Percentiles rank a stretch among this genome's conserved stretches.
phyloP scores from a whole-genome alignment of 1,140 invertebrate genomes.

The Drosophila bipectinata region DNA sequence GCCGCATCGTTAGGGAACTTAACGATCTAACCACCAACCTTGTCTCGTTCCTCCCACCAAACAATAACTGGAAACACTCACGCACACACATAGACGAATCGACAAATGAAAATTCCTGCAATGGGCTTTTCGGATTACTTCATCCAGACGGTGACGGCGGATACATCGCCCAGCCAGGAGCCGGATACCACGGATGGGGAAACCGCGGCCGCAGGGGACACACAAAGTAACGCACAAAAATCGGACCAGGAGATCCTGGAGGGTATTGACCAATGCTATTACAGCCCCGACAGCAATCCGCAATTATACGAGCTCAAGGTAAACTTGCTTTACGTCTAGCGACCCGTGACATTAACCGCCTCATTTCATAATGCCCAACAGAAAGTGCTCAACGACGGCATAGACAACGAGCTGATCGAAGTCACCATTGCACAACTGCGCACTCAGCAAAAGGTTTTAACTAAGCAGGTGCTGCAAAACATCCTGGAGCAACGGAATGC shows the following conservation, averaged over 20 bases:
- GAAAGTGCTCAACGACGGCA: constrained; percentile 86
- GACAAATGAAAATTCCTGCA: constrained; percentile 85
- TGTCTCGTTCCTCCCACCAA: constrained; percentile 5
- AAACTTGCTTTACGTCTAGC: constrained; percentile 17
- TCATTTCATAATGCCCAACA: constrained; percentile 61
- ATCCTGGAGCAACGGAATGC: constrained; percentile 94
- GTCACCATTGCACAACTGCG: constrained; percentile 88
- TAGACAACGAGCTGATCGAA: constrained; percentile 89
- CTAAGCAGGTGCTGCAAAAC: constrained; percentile 94
- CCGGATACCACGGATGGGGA: constrained; percentile 24
- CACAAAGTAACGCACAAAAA: constrained; percentile 77
- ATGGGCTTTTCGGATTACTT: constrained; percentile 86
- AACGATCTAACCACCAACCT: background rate
- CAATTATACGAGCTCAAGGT: constrained; percentile 88
- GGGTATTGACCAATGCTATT: constrained; percentile 89
- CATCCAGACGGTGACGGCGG: constrained; percentile 74
- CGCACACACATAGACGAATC: constrained; percentile 61
- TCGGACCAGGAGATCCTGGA: constrained; percentile 91
- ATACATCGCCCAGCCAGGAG: constrained; percentile 37
- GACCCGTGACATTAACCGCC: background rate
- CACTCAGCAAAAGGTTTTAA: constrained; percentile 93
- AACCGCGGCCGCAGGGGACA: background rate
- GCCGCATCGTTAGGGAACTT: background rate
- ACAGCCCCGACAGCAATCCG: constrained; percentile 86
- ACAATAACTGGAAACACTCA: constrained; percentile 15